Conservation (phyloP, 30 jellyfish, hydroid and myxozoan species). For the Turritopsis rubra region DNA sequence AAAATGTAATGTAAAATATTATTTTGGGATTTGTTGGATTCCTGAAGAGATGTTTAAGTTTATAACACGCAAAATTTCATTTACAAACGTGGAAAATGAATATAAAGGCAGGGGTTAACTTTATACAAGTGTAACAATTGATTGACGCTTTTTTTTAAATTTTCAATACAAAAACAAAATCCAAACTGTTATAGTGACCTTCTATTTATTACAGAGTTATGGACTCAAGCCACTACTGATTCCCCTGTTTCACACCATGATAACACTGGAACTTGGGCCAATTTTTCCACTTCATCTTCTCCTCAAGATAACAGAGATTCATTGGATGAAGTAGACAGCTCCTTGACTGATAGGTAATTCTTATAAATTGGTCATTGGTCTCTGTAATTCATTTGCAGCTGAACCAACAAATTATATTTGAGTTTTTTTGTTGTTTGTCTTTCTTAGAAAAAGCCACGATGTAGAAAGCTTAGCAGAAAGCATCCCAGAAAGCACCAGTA, state of each 20-base stretch:
- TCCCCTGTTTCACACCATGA: background rate
- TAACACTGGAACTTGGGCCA: constrained; percentile 15
- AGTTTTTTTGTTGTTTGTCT: background rate
- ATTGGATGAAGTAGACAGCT: constrained; percentile 1
- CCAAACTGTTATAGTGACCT: background rate
- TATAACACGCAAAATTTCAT: background rate
- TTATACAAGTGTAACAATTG: background rate
- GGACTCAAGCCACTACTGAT: background rate
- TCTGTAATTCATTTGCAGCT: too few relatives aligned
- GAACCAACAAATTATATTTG: too few relatives aligned
- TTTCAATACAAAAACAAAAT: too few relatives aligned
- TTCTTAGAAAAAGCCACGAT: constrained; percentile 36
- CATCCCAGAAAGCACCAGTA: constrained; percentile 55
- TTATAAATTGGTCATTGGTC: too few relatives aligned
- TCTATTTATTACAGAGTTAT: background rate
- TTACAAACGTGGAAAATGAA: background rate
- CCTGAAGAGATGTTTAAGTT: background rate
- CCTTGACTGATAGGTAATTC: constrained; percentile 3
- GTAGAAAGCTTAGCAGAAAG: constrained; percentile 43
- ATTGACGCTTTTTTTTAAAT: background rate
- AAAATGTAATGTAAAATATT: background rate
- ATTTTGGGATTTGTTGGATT: background rate
- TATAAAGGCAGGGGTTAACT: background rate
- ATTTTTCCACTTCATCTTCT: constrained; percentile 23
- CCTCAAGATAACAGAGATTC: constrained; percentile 2